Base-by-base conservation (phyloP, 2,888 invertebrate genomes). In the Acrobasis repandana region DNA sequence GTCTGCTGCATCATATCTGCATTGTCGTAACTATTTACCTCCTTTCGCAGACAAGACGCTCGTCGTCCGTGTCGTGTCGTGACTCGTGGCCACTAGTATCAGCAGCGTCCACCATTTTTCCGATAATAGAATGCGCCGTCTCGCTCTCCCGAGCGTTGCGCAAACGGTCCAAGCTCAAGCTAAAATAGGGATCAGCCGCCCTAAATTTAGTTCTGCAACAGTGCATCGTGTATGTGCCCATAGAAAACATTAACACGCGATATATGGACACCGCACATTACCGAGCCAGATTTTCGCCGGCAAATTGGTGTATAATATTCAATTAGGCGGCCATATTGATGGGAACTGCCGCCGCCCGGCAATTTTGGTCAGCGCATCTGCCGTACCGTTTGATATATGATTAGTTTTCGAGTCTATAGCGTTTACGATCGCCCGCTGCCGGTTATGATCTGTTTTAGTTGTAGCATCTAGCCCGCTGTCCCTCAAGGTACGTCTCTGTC, bases 271-370 rank as follows among this genome's bases (percentile, higher is more conserved):
- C 90, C 91, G 87, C 90, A 90, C 80, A 88, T 80, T 85, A 84
- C 75, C 67, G 67, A 70, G 66, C 90, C 91, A 88, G 90, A 89
- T 90, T 90, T 91, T 90, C 90, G 85, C 85, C 86, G 83, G 85
- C 89, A 90, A 90, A 91, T 90, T 88, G 90, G 81, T 83, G 88
- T 88, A 89, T 90, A 88, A 91, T 91, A 90, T 90, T 91, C 91
- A 90, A 90, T 91, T 90, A 91, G 90, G 85, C 80, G 83, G 76
- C 66, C 80, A 83, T 90, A 90, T 90, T 90, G 90, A 90, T 90
- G 84, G 88, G 68, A 65, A 64, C 64, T 74, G 73, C 71, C 74
- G 79, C 74, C 75, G 82, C 71, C 66, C 83, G 84, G 89, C 90
- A 88, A 86, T 90, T 85, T 90, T 79, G 90, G 90, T 90, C 80